Base-by-base conservation (phyloP, 37 sponge, comb jelly and placozoan species). In the Ianthella basta region DNA sequence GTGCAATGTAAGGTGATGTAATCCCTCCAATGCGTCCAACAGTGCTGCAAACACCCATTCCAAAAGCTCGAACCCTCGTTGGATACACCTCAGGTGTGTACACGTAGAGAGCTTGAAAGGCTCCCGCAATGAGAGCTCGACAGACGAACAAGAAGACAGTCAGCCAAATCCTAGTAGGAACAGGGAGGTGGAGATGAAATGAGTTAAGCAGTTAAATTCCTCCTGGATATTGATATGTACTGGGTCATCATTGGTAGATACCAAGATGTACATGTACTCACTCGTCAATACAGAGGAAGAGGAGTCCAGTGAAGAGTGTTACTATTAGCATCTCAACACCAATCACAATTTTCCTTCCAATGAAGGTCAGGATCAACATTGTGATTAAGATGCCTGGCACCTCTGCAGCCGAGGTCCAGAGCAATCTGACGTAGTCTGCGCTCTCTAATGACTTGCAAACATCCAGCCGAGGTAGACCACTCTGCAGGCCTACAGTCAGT, bases 41-140 rank as follows among this genome's bases (percentile, higher is more conserved):
- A 56, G 84, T 60, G 63, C 85, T 84, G 60, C 83, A 77, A 6
- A 90, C 0, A 18, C 88, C 87, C 59, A 95, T 4, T 29, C 83
- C 88, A 72, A 92, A 65, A 25, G 85, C 92, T 63, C 96, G 81
- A 20, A 87, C 69, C 18, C 37, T 82, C 20, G 96, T 95, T 15
- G 96, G 92, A 72, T 87, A 95, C n/a, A 92, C 92, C 83, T 95
- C 84, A 14, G 83, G 84, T 14, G 96, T 95, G 86, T 95, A 95
- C 32, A 95, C 88, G 82, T 85, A 95, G 80, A 91, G 84, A 0
- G 84, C 90, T 81, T 92, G 96, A 56, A 95, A 95, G 27, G 84
- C 90, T 50, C 96, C 96, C 25, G 92, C 87, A 4, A 79, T 65
- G 61, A 86, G 86, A 10, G 84, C 92, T 41, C 96, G 83, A 50